Base-by-base conservation (phyloP, 2,797 vertebrate genomes). In the Chrysocyon brachyurus region DNA sequence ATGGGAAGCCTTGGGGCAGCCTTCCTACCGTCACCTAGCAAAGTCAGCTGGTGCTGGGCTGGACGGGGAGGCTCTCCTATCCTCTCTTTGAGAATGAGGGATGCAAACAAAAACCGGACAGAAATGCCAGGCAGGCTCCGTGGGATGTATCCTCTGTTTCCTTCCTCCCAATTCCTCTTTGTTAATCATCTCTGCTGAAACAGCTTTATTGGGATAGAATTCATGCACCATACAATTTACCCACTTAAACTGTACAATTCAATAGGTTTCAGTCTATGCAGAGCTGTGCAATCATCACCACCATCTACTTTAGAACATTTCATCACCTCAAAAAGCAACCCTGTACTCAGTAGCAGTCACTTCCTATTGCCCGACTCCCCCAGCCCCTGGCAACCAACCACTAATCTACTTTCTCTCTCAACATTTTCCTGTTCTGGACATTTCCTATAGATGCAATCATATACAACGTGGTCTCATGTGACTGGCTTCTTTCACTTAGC, bases 341-440 rank as follows among this genome's bases (percentile, higher is more conserved):
- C 24, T 0, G 1, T 0, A 0, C 26, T 17, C 28, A 3, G 0
- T 5, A 2, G n/a, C 22, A 28, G 40, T 54, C 72, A 3, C 4
- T 11, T 17, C 46, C 26, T 7, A 3, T 10, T 11, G 5, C 22
- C 52, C 28, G 2, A 17, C 3, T 21, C 63, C 11, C 19, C 12
- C 21, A 19, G 26, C 8, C 54, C 49, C 52, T 24, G 49, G 31
- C 17, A 31, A 17, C 68, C 66, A 4, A 17, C 68, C 66, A 4
- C 3, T 26, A 3, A 1, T 6, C 24, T 8, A 4, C 33, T 75
- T 68, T 28, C 70, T 78, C 75, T 79, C 54, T n/a, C 2, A 1
- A 14, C 54, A 33, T 33, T 21, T 28, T 77, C 26, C 73, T 49
- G 1, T 22, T 83, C 26, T 12, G 66, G 81, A 68, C 17, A 12